Evolutionary conservation across 2,113 vertebrate species (phyloP).

Genomic region (Puma concolor): DNA sequence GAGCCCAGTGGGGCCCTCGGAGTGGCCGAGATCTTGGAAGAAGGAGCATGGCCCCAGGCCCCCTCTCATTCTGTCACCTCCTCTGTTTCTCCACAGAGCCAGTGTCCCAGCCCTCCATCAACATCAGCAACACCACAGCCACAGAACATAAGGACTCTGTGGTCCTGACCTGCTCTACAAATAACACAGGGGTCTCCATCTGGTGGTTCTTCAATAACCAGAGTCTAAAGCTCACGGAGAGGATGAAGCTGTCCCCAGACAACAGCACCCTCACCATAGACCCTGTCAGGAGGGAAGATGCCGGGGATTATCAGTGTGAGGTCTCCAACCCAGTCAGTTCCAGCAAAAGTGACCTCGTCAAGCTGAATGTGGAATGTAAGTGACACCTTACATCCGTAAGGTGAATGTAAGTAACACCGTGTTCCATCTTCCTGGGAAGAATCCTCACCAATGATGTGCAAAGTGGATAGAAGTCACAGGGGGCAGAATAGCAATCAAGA

Average conservation of each 20-base stretch:
- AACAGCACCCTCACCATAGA: background rate
- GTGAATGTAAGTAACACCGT: slow-evolving; percentile 7
- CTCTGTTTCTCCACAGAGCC: background rate
- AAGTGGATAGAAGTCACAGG: background rate
- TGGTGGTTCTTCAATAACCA: background rate
- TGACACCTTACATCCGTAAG: background rate
- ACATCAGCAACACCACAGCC: background rate
- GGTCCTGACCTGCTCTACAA: background rate
- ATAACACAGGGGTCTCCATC: background rate
- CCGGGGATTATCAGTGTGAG: background rate
- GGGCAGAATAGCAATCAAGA: background rate
- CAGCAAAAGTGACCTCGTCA: rapidly evolving
- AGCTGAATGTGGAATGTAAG: background rate
- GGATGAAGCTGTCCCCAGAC: background rate
- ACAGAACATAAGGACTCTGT: background rate
- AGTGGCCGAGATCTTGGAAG: background rate
- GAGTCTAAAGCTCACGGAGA: background rate
- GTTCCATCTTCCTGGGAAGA: background rate
- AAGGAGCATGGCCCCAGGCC: background rate
- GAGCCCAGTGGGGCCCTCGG: background rate
- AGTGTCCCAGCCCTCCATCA: background rate
- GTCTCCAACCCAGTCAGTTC: background rate
- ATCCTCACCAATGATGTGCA: background rate
- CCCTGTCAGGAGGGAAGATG: background rate
- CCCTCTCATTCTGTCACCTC: background rate